Conservation (phyloP, 2,888 invertebrate genomes). For the Pandemis cinnamomeana region DNA sequence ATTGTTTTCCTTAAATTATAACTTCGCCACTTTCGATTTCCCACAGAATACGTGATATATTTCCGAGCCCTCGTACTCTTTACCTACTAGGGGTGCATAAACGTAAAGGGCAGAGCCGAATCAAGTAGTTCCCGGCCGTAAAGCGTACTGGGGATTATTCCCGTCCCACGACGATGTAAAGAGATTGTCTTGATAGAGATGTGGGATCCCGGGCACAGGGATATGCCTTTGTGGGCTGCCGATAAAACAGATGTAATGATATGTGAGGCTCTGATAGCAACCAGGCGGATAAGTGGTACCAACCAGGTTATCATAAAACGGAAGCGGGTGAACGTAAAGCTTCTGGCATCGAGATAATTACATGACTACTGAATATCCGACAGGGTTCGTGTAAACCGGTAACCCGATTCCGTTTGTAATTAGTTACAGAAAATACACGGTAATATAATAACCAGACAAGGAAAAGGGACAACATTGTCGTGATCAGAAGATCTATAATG, state of each 20-base stretch:
- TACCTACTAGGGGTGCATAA: constrained; percentile 26
- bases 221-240: constrained; percentile 6
- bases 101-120: constrained; percentile 30
- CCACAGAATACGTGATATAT: constrained; percentile 1
- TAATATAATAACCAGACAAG: background rate
- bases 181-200: constrained; percentile 29
- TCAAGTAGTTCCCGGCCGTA: constrained; percentile 29
- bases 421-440: background rate
- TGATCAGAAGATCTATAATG: background rate
- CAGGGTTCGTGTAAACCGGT: background rate
- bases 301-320: constrained; percentile 18
- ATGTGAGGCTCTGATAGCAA: constrained; percentile 7
- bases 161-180: constrained; percentile 24
- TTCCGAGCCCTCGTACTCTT: constrained; percentile 1
- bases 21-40: background rate
- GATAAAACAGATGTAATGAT: constrained; percentile 17
- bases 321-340: constrained; percentile 6
- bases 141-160: constrained; percentile 34
- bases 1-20: constrained; percentile 6
- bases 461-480: background rate
- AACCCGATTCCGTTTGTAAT: background rate
- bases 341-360: background rate
- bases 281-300: constrained; percentile 6
- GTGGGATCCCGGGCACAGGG: constrained; percentile 9
- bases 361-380: background rate